Conservation (phyloP, 2,888 invertebrate genomes). For the Tenthredo notha region DNA sequence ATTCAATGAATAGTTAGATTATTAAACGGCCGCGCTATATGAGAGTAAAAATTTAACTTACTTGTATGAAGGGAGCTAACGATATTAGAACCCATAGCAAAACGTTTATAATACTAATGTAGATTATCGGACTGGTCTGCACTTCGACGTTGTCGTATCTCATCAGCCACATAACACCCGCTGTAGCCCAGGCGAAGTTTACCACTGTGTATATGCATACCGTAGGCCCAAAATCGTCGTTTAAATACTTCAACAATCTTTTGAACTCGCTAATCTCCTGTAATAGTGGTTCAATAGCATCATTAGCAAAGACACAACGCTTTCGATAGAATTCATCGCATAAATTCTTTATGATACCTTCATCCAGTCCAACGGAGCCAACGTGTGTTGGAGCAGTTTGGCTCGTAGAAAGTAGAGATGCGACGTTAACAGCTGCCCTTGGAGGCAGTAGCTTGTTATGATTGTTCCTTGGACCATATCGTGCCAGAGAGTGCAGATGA, state of each 20-base stretch:
- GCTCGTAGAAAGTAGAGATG: conserved; percentile 87
- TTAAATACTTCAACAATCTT: conserved; percentile 88
- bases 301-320: not conserved
- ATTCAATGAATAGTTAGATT: conserved; percentile 64
- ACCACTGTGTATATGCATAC: conserved; percentile 89
- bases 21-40: not conserved
- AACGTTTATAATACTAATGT: conserved; percentile 82
- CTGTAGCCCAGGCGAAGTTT: conserved; percentile 86
- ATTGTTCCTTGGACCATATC: conserved; percentile 92
- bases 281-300: conserved; percentile 62
- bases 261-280: conserved; percentile 90
- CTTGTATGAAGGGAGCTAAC: conserved; percentile 86
- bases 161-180: conserved; percentile 86
- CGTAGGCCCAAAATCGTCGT: conserved; percentile 87
- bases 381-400: conserved; percentile 86
- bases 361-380: conserved; percentile 89
- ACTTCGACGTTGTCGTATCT: conserved; percentile 82
- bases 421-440: conserved; percentile 88
- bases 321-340: not conserved
- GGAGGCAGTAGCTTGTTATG: conserved; percentile 90
- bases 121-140: conserved; percentile 81
- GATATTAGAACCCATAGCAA: conserved; percentile 85
- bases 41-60: conserved; percentile 69
- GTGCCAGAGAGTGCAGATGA: conserved; percentile 87
- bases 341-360: conserved; percentile 79